Percentiles rank a stretch among this genome's conserved stretches.
Conservation (phyloP, 2,888 invertebrate genomes). For the Gymnoscelis rufifasciata region DNA sequence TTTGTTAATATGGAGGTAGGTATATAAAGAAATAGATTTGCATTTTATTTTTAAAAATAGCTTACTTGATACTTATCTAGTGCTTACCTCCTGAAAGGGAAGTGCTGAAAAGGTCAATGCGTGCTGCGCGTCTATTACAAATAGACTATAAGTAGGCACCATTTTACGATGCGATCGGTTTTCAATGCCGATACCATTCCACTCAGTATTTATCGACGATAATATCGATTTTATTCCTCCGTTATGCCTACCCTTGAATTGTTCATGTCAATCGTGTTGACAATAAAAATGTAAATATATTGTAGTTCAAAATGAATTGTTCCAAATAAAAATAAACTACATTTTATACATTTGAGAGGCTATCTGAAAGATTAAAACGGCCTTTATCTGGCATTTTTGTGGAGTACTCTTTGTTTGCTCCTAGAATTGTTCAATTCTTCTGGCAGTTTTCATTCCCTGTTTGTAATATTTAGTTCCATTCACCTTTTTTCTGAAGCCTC, state of each 20-base stretch:
- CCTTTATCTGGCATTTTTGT: neutral
- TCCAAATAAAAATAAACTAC: too few species aligned
- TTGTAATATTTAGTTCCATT: slow-evolving; percentile 15
- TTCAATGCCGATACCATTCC: slow-evolving; percentile 32
- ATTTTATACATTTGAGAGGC: too few species aligned
- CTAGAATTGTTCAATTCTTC: slow-evolving; percentile 2
- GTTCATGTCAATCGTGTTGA: neutral
- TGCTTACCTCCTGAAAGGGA: slow-evolving; percentile 1
- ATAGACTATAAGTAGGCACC: slow-evolving; percentile 31
- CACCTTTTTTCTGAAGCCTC: slow-evolving; percentile 19
- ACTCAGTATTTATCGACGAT: slow-evolving; percentile 26
- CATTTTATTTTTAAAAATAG: neutral
- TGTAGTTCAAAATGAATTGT: too few species aligned
- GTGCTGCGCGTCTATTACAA: slow-evolving; percentile 33
- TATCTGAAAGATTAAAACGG: neutral
- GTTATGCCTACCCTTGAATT: slow-evolving; percentile 5
- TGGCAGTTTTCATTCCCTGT: slow-evolving; percentile 11
- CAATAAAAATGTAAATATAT: neutral
- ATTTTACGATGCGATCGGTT: slow-evolving; percentile 33
- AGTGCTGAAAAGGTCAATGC: slow-evolving; percentile 29
- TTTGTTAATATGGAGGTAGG: too few species aligned
- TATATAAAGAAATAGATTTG: too few species aligned
- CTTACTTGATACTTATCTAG: neutral
- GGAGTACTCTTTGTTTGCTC: slow-evolving; percentile 1
- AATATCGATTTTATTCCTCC: slow-evolving; percentile 21